A percentile compares a stretch with the other conserved stretches of the same genome.
Evolutionary conservation across 2,113 vertebrate genomes (phyloP).

Genomic region (Oryzias javanicus): DNA sequence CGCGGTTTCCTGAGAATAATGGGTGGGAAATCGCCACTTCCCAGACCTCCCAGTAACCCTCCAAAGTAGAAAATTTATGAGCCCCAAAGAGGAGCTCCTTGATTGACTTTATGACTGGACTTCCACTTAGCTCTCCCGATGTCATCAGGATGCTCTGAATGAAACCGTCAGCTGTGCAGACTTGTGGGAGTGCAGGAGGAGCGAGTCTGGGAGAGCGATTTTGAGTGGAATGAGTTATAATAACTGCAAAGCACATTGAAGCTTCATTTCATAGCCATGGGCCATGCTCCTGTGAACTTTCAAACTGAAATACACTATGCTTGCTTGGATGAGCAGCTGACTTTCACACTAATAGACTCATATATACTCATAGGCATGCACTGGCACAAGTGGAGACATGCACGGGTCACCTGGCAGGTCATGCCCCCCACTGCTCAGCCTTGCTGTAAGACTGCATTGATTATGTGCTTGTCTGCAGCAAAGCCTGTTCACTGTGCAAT

Average conservation of each 20-base stretch:
- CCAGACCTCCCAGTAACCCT: slow-evolving; percentile 77
- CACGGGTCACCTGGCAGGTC: slow-evolving; percentile 75
- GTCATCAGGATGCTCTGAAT: slow-evolving; percentile 59
- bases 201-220: neutral
- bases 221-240: neutral
- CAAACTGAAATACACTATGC: slow-evolving; percentile 47
- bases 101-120: slow-evolving; percentile 80
- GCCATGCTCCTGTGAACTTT: slow-evolving; percentile 31
- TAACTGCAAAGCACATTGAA: slow-evolving; percentile 7
- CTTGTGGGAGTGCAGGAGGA: neutral
- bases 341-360: slow-evolving; percentile 59
- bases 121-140: slow-evolving; percentile 70
- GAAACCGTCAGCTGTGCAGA: slow-evolving; percentile 21
- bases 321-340: slow-evolving; percentile 63
- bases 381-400: slow-evolving; percentile 61
- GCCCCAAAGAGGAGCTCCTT: slow-evolving; percentile 60
- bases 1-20: slow-evolving; percentile 75
- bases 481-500: slow-evolving; percentile 51
- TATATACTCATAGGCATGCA: slow-evolving; percentile 52
- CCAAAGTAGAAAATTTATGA: slow-evolving; percentile 74
- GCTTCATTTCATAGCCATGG: slow-evolving; percentile 19
- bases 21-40: slow-evolving; percentile 80
- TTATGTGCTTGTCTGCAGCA: slow-evolving; percentile 66
- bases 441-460: slow-evolving; percentile 71
- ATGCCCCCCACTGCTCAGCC: slow-evolving; percentile 64